phyloP scores from a whole-genome alignment of 2,113 vertebrate species.

The Microcebus jonahi region DNA sequence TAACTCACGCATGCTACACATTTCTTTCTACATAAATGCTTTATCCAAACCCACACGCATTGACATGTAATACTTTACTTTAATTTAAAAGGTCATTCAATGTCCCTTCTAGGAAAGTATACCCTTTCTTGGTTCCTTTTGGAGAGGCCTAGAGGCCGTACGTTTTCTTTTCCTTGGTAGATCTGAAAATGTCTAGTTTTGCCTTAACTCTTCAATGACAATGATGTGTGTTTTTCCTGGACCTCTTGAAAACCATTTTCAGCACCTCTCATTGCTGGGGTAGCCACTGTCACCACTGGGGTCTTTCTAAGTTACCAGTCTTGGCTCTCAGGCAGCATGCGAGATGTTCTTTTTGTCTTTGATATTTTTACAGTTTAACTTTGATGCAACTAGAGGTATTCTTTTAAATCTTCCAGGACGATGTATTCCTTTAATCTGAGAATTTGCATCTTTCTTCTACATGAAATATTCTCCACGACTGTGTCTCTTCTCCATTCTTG shows the following conservation, averaged over 20 bases:
- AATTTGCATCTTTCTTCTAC: neutral
- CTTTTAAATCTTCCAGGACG: neutral
- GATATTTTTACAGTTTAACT: neutral
- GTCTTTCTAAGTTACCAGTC: neutral
- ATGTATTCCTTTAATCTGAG: neutral
- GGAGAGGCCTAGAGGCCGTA: neutral
- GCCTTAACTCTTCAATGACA: neutral
- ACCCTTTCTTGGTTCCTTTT: neutral
- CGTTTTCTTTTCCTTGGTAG: neutral
- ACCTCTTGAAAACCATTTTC: neutral
- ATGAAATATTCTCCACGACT: neutral
- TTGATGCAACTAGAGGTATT: neutral
- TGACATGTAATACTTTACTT: neutral
- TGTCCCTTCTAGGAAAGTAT: neutral
- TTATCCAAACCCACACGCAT: neutral
- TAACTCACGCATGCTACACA: neutral
- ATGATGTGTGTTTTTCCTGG: neutral
- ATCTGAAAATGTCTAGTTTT: neutral
- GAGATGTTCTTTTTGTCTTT: constrained; percentile 19
- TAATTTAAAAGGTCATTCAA: neutral
- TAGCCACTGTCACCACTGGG: neutral
- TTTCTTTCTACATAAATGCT: neutral
- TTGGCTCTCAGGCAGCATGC: neutral
- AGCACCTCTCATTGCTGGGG: neutral
- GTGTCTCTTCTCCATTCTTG: neutral